Evolutionary conservation across 2,888 invertebrate species (phyloP), one percentile per base, ranked within the genome.

Genomic region (Xanthia togata): DNA sequence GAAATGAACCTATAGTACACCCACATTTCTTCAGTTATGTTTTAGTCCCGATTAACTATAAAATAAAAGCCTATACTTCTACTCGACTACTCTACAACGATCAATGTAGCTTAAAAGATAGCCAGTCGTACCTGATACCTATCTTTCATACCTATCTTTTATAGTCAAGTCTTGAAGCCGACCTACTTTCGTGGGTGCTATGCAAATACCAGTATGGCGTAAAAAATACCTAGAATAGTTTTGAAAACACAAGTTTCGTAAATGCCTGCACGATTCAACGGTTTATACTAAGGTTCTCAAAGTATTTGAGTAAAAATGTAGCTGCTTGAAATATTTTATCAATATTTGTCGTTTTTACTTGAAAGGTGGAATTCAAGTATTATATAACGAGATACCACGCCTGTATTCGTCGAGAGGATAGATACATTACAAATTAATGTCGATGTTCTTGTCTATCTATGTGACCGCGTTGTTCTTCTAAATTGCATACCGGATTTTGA

Each of bases 191-290:
- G 8, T 20, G 9, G 23, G 14, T 72, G 65, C 53, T 78, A 82
- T 78, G 79, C 87, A 80, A 86, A 87, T 79, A 72, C 64, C 62
- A 60, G 57, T 70, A 70, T 72, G 31, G 38, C 74, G 67, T 76
- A 74, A 76, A 70, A 64, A 79, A 79, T 87, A 41, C 55, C 31
- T 55, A 65, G 57, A 78, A 78, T 82, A 75, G 72, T 82, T 86
- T 79, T 65, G 57, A 76, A 68, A 75, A 86, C 69, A 78, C 76
- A 73, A 84, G 38, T 82, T 79, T 73, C 26, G 70, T 79, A 70
- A 73, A 86, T 87, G 65, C 72, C 60, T 70, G 76, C 81, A 87
- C 85, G 87, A 73, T 65, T 77, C 67, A 73, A 47, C 60, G 41
- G 62, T 59, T 75, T 68, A 26, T 38, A 63, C 71, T n/a, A 64